These are phyloP conservation scores for Coremacera marginata DNA, from an alignment of 2,888 invertebrate species.

Conservation along the genomic window DNA sequence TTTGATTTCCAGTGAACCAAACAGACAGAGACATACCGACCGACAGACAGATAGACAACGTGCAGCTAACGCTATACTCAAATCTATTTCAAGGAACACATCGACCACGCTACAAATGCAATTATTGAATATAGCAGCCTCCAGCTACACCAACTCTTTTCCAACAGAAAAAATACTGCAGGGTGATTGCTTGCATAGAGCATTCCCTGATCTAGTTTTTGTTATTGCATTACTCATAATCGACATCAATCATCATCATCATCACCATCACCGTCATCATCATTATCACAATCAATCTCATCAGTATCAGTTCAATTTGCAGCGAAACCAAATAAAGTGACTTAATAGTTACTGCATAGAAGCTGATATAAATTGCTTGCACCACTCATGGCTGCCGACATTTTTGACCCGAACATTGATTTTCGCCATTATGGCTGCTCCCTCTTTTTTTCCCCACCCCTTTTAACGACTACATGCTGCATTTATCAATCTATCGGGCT, in stretches of 20 bases:
- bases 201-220: background rate
- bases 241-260: no score
- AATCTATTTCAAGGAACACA: background rate
- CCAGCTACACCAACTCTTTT: background rate
- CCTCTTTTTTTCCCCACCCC: background rate
- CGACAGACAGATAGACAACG: no score
- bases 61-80: background rate
- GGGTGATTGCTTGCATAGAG: background rate
- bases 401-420: conserved; percentile 1
- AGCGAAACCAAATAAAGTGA: conserved; percentile 9
- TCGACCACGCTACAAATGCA: background rate
- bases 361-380: conserved; percentile 1
- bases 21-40: no score
- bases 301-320: background rate
- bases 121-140: background rate
- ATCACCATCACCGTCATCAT: no score
- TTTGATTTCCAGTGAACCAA: background rate
- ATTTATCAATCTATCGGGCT: background rate
- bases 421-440: background rate
- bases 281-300: no score
- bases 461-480: background rate
- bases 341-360: background rate
- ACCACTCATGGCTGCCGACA: conserved; percentile 5
- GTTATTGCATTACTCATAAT: background rate
- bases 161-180: background rate